Conservation (phyloP, 2,888 invertebrate species). For the Thelaira solivaga region DNA sequence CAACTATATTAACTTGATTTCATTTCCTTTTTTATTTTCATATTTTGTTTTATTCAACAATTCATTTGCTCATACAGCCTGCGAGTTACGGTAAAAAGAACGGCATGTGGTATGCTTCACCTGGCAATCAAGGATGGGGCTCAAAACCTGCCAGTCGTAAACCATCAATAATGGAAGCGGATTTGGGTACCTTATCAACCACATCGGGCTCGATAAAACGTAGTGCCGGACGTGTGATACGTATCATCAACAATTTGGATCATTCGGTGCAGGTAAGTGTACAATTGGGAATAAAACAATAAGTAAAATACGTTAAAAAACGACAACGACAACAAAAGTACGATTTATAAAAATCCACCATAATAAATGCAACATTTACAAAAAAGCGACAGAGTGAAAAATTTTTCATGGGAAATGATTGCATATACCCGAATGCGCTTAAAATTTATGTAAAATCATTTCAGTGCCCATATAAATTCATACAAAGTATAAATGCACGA, state of each 20-base stretch:
- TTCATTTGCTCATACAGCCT: constrained; percentile 79
- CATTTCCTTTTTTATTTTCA: background rate
- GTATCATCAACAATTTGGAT: constrained; percentile 95
- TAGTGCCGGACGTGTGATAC: constrained; percentile 90
- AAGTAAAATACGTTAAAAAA: constrained; percentile 12
- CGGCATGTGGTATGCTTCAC: constrained; percentile 89
- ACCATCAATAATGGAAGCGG: constrained; percentile 89
- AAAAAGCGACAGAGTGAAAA: constrained; percentile 48
- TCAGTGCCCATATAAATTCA: no score
- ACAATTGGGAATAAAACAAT: constrained; percentile 43
- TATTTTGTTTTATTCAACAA: background rate
- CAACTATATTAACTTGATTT: background rate
- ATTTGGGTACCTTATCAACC: constrained; percentile 82
- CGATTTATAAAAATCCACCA: background rate
- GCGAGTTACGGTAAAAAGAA: constrained; percentile 94
- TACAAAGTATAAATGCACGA: no score
- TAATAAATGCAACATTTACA: constrained; percentile 34
- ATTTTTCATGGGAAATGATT: constrained; percentile 45
- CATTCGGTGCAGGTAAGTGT: constrained; percentile 89
- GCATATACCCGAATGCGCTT: constrained; percentile 40
- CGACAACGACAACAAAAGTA: background rate
- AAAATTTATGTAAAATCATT: constrained; percentile 40
- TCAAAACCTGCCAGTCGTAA: constrained; percentile 87
- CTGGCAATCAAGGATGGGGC: constrained; percentile 79
- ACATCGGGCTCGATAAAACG: constrained; percentile 83